Base-by-base conservation (phyloP, 2,888 invertebrate genomes). In the Pandemis corylana region DNA sequence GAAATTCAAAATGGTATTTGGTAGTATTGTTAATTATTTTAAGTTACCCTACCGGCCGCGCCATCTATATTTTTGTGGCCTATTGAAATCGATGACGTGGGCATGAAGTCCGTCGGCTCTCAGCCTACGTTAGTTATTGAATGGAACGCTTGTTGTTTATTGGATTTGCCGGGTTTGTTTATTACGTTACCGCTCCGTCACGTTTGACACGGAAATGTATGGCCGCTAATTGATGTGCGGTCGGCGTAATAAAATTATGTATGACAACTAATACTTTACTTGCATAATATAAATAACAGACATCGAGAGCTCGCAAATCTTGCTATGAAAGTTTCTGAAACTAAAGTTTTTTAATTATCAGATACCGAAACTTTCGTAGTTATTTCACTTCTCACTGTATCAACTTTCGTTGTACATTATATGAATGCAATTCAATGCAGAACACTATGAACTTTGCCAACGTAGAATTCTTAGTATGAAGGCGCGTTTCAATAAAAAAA, bases 91-190 rank as follows among this genome's bases (percentile, higher is more conserved):
- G 7, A 12, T 28, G 42, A 63, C 63, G 42, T 9, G 7, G 13
- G n/a, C 12, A 63, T 59, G 0, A 59, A 12, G 7, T 9, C 28
- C 5, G 2, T 28, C 10, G 28, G 59, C 20, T 59, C 12, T 59
- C 59, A 5, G 59, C 10, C 59, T 59, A 12, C 28, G 42, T 15
- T 41, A 63, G 51, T 51, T 66, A 66, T 66, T 53, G 51, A 66
- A 66, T 66, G 51, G 66, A 2, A 46, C 66, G 44, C 20, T 28
- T 36, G 20, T 66, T 66, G 20, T 66, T 66, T 53, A 66, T 66
- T 66, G 51, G 66, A 66, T 66, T 51, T 66, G 63, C n/a, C 15
- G 51, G 51, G 49, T 66, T 51, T 66, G 66, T 66, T 51, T 66
- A 66, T 66, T 66, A n/a, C 66, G 36, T 66, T 66, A 66, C 51